Base-by-base conservation (phyloP, 2,113 vertebrate genomes). In the Azemiops feae region DNA sequence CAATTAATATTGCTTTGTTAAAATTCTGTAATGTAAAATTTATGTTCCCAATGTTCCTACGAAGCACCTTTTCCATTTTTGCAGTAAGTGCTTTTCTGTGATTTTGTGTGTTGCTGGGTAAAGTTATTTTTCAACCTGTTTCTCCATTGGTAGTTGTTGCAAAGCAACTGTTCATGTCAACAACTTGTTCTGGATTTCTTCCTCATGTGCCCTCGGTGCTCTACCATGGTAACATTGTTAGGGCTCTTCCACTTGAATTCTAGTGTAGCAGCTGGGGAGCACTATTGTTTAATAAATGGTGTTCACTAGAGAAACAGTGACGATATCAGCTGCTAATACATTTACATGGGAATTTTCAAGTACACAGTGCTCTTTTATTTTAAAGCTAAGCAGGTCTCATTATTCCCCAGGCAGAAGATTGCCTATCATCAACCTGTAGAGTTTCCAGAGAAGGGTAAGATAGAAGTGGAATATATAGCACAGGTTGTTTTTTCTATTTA, bases 131-230 rank as follows among this genome's bases (percentile, higher is more conserved):
- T 93, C 81, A 89, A 54, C 74, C 74, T 39, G 22, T 89, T 89
- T 43, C 88, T 85, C 64, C 55, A 23, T 85, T 45, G 39, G 39
- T 89, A 85, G 87, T 92, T 89, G 60, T 92, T 93, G 74, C 53
- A 86, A 58, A 93, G 88, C 54, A 90, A 86, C 55, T 93, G 45
- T 86, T 86, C 74, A 53, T 60, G 54, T 90, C 88, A 90, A 86
- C 74, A 93, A 60, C 74, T 86, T 93, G 55, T 90, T 93, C 69
- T 93, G n/a, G 81, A n/a, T 90, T 60, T 90, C 88, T 86, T 90
- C 55, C 74, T 86, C 69, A 9, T 85, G n/a, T 86, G 43, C 54
- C 53, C 88, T 92, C 34, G 20, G 88, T 30, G 7, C 39, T 16
- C 64, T 92, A 54, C 43, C 88, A 85, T 54, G 16, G 88, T 60